Conservation (phyloP, 2,113 vertebrate genomes). For the Toxotes jaculatrix region DNA sequence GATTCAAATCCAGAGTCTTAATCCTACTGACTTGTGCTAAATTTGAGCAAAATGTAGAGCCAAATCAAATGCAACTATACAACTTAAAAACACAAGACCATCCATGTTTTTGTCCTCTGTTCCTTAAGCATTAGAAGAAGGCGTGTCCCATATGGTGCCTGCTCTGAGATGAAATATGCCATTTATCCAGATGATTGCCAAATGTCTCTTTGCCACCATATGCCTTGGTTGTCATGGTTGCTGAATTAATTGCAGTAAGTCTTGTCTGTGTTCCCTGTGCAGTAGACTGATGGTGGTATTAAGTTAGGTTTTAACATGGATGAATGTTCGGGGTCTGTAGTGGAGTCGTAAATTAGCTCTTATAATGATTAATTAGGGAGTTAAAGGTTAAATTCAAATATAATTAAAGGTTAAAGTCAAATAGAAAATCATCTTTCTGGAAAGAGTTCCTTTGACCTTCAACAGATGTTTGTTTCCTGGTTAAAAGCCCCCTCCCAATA, state of each 20-base stretch:
- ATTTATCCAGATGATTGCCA: slow-evolving; percentile 27
- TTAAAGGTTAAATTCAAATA: slow-evolving; percentile 49
- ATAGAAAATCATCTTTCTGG: slow-evolving; percentile 39
- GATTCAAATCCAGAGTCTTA: slow-evolving; percentile 11
- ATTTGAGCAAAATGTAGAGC: not conserved
- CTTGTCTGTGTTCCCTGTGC: not conserved
- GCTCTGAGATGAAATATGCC: slow-evolving; percentile 26
- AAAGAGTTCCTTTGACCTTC: slow-evolving; percentile 43
- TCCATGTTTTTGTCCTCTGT: not conserved
- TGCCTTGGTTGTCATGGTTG: slow-evolving; percentile 36
- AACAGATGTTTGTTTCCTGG: slow-evolving; percentile 36
- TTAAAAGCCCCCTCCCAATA: not conserved
- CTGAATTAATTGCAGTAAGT: slow-evolving; percentile 31
- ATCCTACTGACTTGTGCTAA: not conserved
- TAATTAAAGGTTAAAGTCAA: slow-evolving; percentile 54
- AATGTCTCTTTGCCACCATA: slow-evolving; percentile 21
- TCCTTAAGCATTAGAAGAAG: not conserved
- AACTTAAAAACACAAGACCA: not conserved
- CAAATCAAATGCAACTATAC: not conserved
- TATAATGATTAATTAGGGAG: slow-evolving; percentile 43
- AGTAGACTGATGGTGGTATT: not conserved
- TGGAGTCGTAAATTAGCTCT: slow-evolving; percentile 13
- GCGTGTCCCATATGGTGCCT: slow-evolving; percentile 16
- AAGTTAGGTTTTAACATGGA: slow-evolving; percentile 15
- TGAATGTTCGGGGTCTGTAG: not conserved